phyloP scores from a whole-genome alignment of 1,140 invertebrate species.

The Lepidotrigona ventralis region DNA sequence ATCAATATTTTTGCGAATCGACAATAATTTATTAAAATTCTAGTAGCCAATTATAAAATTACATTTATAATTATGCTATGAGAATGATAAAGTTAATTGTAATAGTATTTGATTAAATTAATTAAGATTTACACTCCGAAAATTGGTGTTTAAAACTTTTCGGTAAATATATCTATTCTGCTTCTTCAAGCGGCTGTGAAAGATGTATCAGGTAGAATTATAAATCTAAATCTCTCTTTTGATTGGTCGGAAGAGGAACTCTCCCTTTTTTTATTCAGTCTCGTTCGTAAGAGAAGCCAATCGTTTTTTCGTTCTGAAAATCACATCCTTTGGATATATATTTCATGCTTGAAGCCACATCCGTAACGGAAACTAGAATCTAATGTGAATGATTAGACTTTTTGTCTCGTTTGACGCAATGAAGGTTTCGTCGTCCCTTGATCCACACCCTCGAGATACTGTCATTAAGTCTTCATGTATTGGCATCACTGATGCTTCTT shows the following conservation, averaged over 20 bases:
- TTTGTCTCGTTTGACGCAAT: background rate
- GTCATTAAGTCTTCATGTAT: slow-evolving; percentile 13
- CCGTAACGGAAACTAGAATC: background rate
- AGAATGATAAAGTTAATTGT: background rate
- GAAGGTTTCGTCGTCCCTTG: background rate
- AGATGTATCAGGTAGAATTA: background rate
- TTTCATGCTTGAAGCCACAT: background rate
- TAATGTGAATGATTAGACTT: background rate
- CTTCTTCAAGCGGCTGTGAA: background rate
- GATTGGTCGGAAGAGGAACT: background rate
- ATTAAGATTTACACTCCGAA: background rate
- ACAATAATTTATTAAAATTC: background rate
- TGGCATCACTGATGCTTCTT: slow-evolving; percentile 59
- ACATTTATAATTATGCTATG: background rate
- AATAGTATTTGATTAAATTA: background rate
- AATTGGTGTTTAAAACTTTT: background rate
- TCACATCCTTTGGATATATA: no score
- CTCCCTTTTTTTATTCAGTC: no score
- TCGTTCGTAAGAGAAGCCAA: background rate
- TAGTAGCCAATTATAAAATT: background rate
- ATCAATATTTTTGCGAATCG: background rate
- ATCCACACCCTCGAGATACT: background rate
- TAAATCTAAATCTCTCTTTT: background rate
- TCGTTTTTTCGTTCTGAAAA: background rate
- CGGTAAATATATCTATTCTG: no score